Conservation (phyloP, 2,888 invertebrate genomes). For the Aspidiotus destructor region DNA sequence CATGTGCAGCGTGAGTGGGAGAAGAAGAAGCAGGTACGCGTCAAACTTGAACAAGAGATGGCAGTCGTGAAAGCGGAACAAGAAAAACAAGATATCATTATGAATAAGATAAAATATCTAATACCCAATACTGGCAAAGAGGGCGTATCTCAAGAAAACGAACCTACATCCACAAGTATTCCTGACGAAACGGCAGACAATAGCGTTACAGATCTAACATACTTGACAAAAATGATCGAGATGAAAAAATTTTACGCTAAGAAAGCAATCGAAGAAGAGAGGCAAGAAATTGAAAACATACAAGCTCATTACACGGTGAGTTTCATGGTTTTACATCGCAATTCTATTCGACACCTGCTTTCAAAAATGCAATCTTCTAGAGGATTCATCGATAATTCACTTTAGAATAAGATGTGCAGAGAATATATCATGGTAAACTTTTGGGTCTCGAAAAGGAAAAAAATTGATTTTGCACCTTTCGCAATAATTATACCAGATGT, state of each 20-base stretch:
- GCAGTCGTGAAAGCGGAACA: conserved; percentile 22
- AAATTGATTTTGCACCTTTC: too few species aligned
- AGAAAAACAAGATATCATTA: conserved; percentile 19
- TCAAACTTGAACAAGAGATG: conserved; percentile 25
- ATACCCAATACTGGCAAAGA: neutral
- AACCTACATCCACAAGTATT: neutral
- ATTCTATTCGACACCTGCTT: too few species aligned
- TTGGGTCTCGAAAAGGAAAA: too few species aligned
- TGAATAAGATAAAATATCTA: conserved; percentile 30
- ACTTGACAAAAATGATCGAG: conserved; percentile 6
- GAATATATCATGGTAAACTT: too few species aligned
- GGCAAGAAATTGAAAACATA: conserved; percentile 16
- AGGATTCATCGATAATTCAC: too few species aligned
- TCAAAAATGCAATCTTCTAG: too few species aligned
- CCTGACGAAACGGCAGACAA: neutral
- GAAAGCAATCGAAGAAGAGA: conserved; percentile 16
- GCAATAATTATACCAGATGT: too few species aligned
- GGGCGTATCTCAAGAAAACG: neutral
- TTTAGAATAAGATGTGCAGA: too few species aligned
- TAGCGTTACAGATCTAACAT: conserved; percentile 3
- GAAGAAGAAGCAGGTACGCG: conserved; percentile 1
- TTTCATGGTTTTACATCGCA: too few species aligned
- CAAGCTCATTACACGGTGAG: conserved; percentile 7
- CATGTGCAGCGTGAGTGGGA: conserved; percentile 23
- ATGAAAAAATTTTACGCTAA: conserved; percentile 6